phyloP scores from a whole-genome alignment of 1,140 invertebrate genomes.

The Nilaparvata lugens region DNA sequence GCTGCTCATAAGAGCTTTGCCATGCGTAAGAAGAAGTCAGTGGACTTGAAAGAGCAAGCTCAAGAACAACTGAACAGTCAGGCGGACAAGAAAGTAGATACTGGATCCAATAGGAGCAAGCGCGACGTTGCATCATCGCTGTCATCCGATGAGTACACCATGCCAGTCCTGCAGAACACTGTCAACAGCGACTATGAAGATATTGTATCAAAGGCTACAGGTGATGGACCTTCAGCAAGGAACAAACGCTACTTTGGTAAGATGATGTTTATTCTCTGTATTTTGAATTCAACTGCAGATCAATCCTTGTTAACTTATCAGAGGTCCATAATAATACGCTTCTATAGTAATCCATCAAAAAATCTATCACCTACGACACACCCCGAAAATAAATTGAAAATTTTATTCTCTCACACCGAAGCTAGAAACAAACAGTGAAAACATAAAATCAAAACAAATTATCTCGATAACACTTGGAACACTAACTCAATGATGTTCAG shows the following conservation, averaged over 20 bases:
- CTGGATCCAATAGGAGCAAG: conserved; percentile 15
- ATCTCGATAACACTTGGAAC: no score
- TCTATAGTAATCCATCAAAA: no score
- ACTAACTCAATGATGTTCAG: no score
- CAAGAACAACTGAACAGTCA: neutral
- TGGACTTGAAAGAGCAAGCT: conserved; percentile 13
- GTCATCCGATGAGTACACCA: conserved; percentile 20
- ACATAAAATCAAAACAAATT: no score
- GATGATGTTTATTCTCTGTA: neutral
- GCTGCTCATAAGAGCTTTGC: conserved; percentile 11
- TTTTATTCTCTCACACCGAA: no score
- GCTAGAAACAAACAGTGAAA: no score
- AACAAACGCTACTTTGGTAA: conserved; percentile 25
- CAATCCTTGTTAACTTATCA: no score
- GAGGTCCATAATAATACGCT: no score
- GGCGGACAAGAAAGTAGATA: neutral
- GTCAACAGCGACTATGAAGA: conserved; percentile 19
- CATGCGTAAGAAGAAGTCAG: conserved; percentile 15
- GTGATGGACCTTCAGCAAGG: conserved; percentile 12
- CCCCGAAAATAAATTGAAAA: no score
- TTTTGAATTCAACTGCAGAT: no score
- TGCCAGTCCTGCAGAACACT: conserved; percentile 24
- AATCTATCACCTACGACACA: no score
- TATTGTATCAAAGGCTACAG: conserved; percentile 4
- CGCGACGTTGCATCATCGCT: conserved; percentile 15